These are phyloP conservation scores for Branchipolynoe longqiensis DNA, from an alignment of 2,888 invertebrate genomes.

Conservation along the genomic window DNA sequence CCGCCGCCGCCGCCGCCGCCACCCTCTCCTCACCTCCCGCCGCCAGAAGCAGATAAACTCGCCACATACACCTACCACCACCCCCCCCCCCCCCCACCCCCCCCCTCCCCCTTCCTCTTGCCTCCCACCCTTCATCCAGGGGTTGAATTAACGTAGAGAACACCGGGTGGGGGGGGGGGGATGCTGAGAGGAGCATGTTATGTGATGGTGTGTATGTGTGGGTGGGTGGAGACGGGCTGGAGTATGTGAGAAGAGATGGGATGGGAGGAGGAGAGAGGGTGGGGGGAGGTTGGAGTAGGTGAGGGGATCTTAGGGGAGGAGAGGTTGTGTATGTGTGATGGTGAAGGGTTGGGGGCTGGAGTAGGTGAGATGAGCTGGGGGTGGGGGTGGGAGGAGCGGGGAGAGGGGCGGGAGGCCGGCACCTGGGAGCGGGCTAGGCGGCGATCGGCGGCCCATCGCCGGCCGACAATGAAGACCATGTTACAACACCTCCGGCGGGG, in stretches of 20 bases:
- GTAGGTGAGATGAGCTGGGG: background rate
- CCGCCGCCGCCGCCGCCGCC: background rate
- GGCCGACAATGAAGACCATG: slow-evolving; percentile 47
- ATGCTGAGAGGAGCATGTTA: background rate
- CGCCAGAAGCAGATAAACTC: slow-evolving; percentile 1
- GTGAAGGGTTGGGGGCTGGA: background rate
- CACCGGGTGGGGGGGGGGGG: no score
- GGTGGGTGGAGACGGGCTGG: background rate
- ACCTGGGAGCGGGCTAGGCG: slow-evolving; percentile 41
- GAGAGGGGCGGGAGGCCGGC: background rate
- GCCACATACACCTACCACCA: background rate
- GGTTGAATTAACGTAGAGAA: no score
- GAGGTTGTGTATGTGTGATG: background rate
- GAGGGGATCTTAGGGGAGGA: background rate
- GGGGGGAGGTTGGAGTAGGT: background rate
- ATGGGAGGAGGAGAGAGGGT: background rate
- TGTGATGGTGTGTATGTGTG: no score
- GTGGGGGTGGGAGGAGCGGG: background rate
- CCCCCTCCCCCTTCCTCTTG: background rate
- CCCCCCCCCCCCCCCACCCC: background rate
- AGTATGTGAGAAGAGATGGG: background rate
- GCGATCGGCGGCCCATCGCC: slow-evolving; percentile 40
- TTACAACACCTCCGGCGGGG: slow-evolving; percentile 54
- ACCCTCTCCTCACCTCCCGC: no score
- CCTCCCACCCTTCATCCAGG: background rate